Evolutionary conservation across 2,113 vertebrate species (phyloP).

Genomic region (Phrynosoma platyrhinos): DNA sequence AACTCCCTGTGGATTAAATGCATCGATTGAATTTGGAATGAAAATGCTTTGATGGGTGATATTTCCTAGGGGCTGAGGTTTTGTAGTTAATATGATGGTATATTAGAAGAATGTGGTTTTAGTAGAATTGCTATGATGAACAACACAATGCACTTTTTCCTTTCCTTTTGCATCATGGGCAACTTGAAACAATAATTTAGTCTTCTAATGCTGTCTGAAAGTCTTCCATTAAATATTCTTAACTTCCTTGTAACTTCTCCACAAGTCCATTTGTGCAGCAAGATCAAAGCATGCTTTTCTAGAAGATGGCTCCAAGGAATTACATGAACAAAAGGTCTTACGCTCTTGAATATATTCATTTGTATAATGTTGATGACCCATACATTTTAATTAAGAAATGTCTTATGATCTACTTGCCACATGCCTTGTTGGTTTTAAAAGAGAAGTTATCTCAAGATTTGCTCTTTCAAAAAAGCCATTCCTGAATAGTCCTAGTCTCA

Average conservation of each 20-base stretch:
- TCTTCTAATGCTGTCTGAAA: not conserved
- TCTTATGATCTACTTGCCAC: not conserved
- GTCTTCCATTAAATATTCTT: not conserved
- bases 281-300: not conserved
- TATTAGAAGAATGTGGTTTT: not conserved
- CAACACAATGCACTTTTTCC: too few relatives aligned
- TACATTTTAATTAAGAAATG: not conserved
- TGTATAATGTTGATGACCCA: not conserved
- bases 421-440: not conserved
- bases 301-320: not conserved
- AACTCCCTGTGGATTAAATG: not conserved
- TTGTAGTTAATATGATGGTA: not conserved
- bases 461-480: not conserved
- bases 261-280: too few relatives aligned
- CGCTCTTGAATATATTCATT: not conserved
- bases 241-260: not conserved
- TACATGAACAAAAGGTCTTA: not conserved
- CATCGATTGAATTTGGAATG: not conserved
- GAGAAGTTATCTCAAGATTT: not conserved
- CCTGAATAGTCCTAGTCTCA: not conserved
- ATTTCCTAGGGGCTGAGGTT: not conserved
- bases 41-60: not conserved
- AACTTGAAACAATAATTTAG: too few relatives aligned
- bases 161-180: too few relatives aligned
- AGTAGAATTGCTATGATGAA: too few relatives aligned